Evolutionary conservation across 2,888 invertebrate species (phyloP), one percentile per base, ranked within the genome.

Genomic region (Leucoma salicis): DNA sequence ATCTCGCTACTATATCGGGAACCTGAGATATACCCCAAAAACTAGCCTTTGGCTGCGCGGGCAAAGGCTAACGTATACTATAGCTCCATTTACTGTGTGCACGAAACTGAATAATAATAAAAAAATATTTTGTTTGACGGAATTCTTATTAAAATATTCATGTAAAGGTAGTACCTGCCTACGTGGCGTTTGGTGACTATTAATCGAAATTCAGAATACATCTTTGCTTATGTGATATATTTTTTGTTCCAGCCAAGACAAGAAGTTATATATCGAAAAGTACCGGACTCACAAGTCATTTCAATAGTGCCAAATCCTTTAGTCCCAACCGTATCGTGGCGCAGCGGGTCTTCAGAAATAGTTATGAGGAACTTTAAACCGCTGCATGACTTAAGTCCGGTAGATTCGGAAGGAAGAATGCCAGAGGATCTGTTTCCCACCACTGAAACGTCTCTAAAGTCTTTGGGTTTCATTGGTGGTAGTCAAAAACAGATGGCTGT

Each of bases 281-380:
- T 49, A 5, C 52, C 57, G 12, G 35, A 48, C 10, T 34, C 42
- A 1, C 46, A 52, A 3, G 41, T 43, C 2, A 60, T 63, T 39
- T 62, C 73, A 12, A 60, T 64, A 24, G 31, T 50, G 8, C 66
- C 74, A 0, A 63, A 64, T 33, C 40, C 51, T 12, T 45, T 62
- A 11, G 41, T 66, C 2, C 46, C 60, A 6, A 76, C 78, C 1
- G 57, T 57, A 0, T 28, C 67, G 6, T 51, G 58, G 49, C 57
- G 53, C 10, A 69, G 56, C 21, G 70, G 68, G 5, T 53, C 52
- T 2, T 70, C 81, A 13, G 51, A 74, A 28, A 75, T 75, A 29
- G 40, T 77, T 13, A 71, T 76, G 72, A 72, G 74, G 33, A 70
- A 70, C 27, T 78, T 68, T 38, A 47, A 63, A 29, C 63, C 66